A percentile compares a stretch with the other conserved stretches of the same genome.
phyloP scores from a whole-genome alignment of 2,113 vertebrate species.

The Epinephelus lanceolatus region DNA sequence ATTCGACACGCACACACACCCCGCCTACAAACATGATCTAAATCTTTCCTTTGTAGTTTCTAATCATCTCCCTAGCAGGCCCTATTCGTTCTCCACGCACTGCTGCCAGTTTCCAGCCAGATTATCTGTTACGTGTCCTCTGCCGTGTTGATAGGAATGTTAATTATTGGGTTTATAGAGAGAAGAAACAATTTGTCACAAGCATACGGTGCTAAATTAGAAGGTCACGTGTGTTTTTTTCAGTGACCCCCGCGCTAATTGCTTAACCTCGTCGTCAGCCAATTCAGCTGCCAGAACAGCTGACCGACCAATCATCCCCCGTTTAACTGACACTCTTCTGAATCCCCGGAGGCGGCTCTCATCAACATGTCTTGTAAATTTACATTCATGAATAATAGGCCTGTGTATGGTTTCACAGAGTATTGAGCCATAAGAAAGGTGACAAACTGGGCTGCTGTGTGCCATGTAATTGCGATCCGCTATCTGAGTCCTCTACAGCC shows the following conservation, averaged over 20 bases:
- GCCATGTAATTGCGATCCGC: conserved; percentile 27
- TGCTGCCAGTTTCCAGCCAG: conserved; percentile 50
- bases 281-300: conserved; percentile 16
- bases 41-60: conserved; percentile 73
- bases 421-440: conserved; percentile 14
- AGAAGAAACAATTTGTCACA: conserved; percentile 35
- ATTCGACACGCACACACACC: conserved; percentile 26
- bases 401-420: not conserved
- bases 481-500: not conserved
- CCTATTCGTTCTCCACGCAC: conserved; percentile 18
- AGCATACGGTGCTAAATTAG: conserved; percentile 22
- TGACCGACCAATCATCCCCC: not conserved
- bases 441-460: conserved; percentile 41
- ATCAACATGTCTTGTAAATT: conserved; percentile 36
- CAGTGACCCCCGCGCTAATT: conserved; percentile 49
- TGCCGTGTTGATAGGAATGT: conserved; percentile 52
- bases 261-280: conserved; percentile 33
- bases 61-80: conserved; percentile 57
- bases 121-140: conserved; percentile 55
- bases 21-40: conserved; percentile 61
- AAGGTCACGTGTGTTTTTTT: conserved; percentile 31
- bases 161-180: conserved; percentile 57
- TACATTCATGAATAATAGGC: conserved; percentile 19
- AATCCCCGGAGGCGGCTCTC: conserved; percentile 3
- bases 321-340: not conserved